Evolutionary conservation across 2,113 vertebrate genomes (phyloP).

Genomic region (Daboia siamensis): DNA sequence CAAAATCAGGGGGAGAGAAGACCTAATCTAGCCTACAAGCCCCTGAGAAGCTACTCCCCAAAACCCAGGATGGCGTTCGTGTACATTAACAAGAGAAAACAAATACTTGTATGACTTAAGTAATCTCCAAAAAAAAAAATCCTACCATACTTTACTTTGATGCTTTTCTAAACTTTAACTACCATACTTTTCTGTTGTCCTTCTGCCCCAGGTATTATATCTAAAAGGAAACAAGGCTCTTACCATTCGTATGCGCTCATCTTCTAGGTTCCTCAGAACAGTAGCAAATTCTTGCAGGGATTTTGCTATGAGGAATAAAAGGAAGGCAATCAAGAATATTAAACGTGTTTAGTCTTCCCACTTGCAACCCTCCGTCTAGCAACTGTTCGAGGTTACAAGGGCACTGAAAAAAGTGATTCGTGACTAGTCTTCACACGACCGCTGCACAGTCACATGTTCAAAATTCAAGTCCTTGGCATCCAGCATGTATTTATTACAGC

Average conservation of each 20-base stretch:
- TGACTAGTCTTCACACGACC: background rate
- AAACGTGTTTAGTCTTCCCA: background rate
- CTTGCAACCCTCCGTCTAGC: background rate
- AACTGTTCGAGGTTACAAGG: background rate
- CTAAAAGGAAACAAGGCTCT: constrained; percentile 21
- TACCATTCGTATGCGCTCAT: constrained; percentile 96
- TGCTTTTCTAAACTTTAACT: too few species aligned
- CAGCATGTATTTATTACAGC: background rate
- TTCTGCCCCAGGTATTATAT: background rate
- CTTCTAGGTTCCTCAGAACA: constrained; percentile 94
- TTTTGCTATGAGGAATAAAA: constrained; percentile 72
- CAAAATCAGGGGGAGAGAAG: background rate
- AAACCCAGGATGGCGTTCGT: background rate
- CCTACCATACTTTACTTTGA: background rate
- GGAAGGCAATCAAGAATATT: background rate
- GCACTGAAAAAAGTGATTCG: background rate
- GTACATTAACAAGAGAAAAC: background rate
- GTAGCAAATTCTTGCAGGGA: constrained; percentile 96
- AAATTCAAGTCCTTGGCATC: background rate
- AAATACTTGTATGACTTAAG: background rate
- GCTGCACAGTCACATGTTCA: background rate
- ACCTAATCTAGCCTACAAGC: background rate
- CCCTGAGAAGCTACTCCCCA: background rate
- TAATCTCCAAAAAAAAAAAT: background rate
- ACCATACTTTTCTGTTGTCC: too few species aligned